Percentiles rank a stretch among this genome's conserved stretches.
Evolutionary conservation across 2,797 vertebrate genomes (phyloP).

Genomic region (Mus spretus): DNA sequence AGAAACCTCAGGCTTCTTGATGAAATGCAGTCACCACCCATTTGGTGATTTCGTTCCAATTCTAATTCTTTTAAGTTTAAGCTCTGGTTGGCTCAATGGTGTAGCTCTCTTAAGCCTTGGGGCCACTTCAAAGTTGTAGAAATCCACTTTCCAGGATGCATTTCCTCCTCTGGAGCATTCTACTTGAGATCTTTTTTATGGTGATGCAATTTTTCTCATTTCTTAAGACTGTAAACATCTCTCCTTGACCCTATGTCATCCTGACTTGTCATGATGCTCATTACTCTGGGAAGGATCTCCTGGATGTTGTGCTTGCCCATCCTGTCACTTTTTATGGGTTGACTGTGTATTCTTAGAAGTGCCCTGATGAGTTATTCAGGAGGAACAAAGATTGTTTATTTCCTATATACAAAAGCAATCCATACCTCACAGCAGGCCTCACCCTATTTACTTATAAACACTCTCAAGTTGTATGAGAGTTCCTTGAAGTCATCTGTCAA

Average conservation of each 20-base stretch:
- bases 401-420: conserved; percentile 29
- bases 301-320: background rate
- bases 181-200: background rate
- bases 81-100: background rate
- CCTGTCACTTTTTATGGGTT: background rate
- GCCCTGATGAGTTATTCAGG: background rate
- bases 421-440: background rate
- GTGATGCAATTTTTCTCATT: background rate
- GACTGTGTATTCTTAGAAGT: background rate
- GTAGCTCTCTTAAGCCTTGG: background rate
- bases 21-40: background rate
- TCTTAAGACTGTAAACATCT: background rate
- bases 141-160: conserved; percentile 34
- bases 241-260: background rate
- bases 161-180: background rate
- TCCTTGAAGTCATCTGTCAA: conserved; percentile 3
- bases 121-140: background rate
- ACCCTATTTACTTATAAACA: conserved; percentile 43
- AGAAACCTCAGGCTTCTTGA: background rate
- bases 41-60: background rate
- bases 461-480: background rate
- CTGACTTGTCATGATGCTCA: background rate
- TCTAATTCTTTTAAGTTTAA: background rate
- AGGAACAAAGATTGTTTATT: background rate
- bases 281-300: background rate